Base-by-base conservation (phyloP, 2,797 vertebrate genomes). In the Craterocephalus amniculus region DNA sequence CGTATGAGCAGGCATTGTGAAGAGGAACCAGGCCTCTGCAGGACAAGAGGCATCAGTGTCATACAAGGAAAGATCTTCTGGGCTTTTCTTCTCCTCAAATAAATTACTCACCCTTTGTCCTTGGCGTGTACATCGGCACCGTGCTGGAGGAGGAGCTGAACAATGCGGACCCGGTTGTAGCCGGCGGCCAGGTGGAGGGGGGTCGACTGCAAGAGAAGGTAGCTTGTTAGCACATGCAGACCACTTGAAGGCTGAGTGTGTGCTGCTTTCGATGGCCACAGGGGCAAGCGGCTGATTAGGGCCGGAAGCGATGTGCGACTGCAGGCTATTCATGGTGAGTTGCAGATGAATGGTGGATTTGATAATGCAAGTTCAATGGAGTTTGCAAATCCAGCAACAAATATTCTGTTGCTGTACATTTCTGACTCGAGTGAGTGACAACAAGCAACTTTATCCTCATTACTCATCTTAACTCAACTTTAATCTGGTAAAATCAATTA, bases 1-100 rank as follows among this genome's bases (percentile, higher is more conserved):
- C 98, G 31, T 99, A 99, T 0, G 98, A 99, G 70, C 98, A 99
- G 26, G 98, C 98, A 10, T 99, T 99, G 91, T 99, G 98, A 80
- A 99, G 95, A 85, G 98, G 98, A 74, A 99, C 98, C 56, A 99
- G 94, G 63, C 98, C 98, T 43, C 98, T 99, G 92, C 35, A 78
- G 5, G 27, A 72, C 10, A 77, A 68, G 4, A 68, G 4, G 76
- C 24, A 70, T 82, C 48, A 74, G 48, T 10, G 14, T 56, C 57
- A 69, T 1, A 69, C 38, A 62, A 48, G 20, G 20, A 1, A 1
- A n/a, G 2, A 27, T 14, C 51, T 16, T 13, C 3, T 3, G 20
- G 0, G 6, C 13, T 10, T 34, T 35, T 22, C 27, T 11, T 31
- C 24, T 20, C 29, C 18, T 12, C 14, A 3, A 22, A 11, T 6